Base-by-base conservation (phyloP, 2,113 vertebrate species). In the Coryphaenoides rupestris region DNA sequence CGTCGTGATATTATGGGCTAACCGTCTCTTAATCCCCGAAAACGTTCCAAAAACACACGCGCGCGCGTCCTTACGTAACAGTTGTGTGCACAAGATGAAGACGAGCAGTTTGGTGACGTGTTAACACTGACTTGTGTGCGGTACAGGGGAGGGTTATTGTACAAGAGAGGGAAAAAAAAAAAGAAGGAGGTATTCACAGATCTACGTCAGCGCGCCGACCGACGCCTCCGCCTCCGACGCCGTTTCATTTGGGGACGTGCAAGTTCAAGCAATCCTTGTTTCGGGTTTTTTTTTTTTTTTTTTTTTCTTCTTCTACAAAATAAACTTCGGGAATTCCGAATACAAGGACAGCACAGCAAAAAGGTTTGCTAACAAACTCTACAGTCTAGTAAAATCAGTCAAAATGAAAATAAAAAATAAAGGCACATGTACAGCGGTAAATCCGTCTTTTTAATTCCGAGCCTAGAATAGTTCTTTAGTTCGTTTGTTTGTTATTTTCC, bases 361-460 rank as follows among this genome's bases (percentile, higher is more conserved):
- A n/a, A 65, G 45, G 62, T 56, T 61, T 60, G 69, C 82, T 77
- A 66, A 77, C 68, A 74, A 86, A 83, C 70, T 67, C 63, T 50
- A 69, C 55, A 67, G 70, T 52, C 57, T 60, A 76, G 55, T 72
- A 70, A 82, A 76, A 72, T 62, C 10, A 77, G 69, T 62, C 10
- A 76, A 68, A 68, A 60, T 70, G 67, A 81, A 62, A 77, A 78
- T 76, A 76, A 71, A 71, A 76, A 87, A 79, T 77, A 87, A 90
- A 89, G 87, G 88, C 87, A 90, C 88, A 85, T 83, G 71, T 85
- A 84, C 84, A 89, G 82, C 75, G 65, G 81, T 66, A 77, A 62
- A 56, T 78, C 65, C 16, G 23, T 70, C 59, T 68, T 21, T 69
- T 55, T 46, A n/a, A n/a, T n/a, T 17, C 53, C 28, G 33, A 40